Conservation (phyloP, 2,113 vertebrate species). For the Hippocampus mohnikei region DNA sequence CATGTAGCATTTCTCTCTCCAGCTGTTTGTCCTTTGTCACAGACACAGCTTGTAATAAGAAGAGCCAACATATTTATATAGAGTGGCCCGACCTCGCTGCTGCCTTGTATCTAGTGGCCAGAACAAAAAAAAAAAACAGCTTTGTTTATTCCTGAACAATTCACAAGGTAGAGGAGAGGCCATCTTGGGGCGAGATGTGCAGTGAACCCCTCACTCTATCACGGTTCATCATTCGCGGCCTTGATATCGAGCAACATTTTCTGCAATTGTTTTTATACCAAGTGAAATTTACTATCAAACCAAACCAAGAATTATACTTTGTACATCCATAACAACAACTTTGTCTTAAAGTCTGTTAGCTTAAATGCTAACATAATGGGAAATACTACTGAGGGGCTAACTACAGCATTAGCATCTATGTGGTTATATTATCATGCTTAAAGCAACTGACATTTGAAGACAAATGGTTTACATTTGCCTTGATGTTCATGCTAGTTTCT, state of each 20-base stretch:
- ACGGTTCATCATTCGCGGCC: neutral
- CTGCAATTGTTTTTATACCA: neutral
- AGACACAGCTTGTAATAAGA: conserved; percentile 76
- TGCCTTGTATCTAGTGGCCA: conserved; percentile 69
- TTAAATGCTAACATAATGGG: neutral
- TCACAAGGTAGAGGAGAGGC: conserved; percentile 41
- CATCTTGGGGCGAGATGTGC: neutral
- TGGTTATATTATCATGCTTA: too few relatives aligned
- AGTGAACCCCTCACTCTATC: neutral
- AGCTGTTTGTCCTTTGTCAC: conserved; percentile 78
- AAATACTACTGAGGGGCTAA: neutral
- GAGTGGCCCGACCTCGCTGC: conserved; percentile 68
- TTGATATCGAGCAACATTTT: neutral
- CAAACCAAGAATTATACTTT: neutral
- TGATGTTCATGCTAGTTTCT: too few relatives aligned
- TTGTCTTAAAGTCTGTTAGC: neutral
- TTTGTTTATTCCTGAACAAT: conserved; percentile 73
- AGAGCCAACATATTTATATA: conserved; percentile 80
- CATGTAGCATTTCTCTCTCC: conserved; percentile 77
- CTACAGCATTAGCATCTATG: neutral
- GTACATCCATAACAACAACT: neutral
- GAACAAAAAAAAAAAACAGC: conserved; percentile 50
- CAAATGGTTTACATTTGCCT: too few relatives aligned
- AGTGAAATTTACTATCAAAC: too few relatives aligned
- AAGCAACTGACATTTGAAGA: too few relatives aligned